Conservation (phyloP, 2,888 invertebrate genomes). For the Aphodius sticticus region DNA sequence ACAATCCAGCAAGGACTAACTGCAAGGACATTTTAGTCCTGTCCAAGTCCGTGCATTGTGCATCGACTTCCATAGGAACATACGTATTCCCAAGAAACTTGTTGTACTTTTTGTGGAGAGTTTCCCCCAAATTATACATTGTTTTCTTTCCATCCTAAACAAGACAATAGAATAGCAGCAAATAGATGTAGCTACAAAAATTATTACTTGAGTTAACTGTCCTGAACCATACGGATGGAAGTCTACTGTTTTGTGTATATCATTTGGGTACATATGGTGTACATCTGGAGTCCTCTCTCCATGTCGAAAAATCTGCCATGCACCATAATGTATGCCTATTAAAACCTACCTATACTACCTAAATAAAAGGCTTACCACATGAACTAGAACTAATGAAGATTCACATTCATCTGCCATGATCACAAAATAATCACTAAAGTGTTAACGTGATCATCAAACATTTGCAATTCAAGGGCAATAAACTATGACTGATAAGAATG, state of each 20-base stretch:
- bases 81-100: constrained; percentile 19
- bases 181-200: background rate
- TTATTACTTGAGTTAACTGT: constrained; percentile 30
- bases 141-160: constrained; percentile 26
- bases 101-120: constrained; percentile 24
- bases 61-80: constrained; percentile 23
- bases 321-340: background rate
- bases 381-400: constrained; percentile 8
- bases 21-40: constrained; percentile 32
- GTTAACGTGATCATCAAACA: background rate
- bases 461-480: background rate
- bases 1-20: constrained; percentile 32
- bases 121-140: constrained; percentile 29
- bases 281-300: constrained; percentile 32
- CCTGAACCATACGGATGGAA: constrained; percentile 30
- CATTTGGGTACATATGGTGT: constrained; percentile 26
- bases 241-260: constrained; percentile 18
- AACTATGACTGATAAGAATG: background rate
- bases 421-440: background rate
- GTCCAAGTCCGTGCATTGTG: constrained; percentile 21
- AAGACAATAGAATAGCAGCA: background rate
- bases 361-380: constrained; percentile 8
- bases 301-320: constrained; percentile 31
- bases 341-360: background rate
- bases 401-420: background rate